These are phyloP conservation scores for Phainopepla nitens DNA, from an alignment of 2,113 vertebrate genomes.

Conservation along the genomic window DNA sequence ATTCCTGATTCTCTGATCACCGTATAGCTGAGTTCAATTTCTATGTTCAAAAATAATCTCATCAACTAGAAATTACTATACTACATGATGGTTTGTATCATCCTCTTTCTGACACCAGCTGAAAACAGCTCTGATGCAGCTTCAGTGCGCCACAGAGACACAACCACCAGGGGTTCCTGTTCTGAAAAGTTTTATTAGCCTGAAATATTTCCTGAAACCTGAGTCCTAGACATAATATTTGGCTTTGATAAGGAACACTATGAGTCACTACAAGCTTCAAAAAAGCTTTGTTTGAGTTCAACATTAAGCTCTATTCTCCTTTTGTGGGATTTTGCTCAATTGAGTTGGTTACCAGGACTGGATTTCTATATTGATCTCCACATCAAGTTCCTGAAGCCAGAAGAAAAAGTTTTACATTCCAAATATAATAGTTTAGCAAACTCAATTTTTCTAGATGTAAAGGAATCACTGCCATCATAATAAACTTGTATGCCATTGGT, in stretches of 20 bases:
- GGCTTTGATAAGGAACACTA: not conserved
- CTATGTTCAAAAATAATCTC: not conserved
- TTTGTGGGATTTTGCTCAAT: not conserved
- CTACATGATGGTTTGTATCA: not conserved
- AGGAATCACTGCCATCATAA: not conserved
- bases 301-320: not conserved
- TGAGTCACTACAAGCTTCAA: not conserved
- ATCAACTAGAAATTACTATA: not conserved
- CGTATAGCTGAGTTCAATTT: not conserved
- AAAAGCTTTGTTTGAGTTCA: not conserved
- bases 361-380: not conserved
- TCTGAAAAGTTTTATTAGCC: not conserved
- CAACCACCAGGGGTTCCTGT: not conserved
- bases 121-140: not conserved
- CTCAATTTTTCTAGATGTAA: not conserved
- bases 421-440: not conserved
- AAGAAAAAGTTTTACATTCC: not conserved
- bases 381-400: rapidly evolving
- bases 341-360: not conserved
- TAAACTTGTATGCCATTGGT: not conserved
- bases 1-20: not conserved
- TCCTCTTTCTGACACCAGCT: not conserved
- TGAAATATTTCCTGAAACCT: not conserved
- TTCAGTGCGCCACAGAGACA: not conserved
- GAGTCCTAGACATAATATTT: not conserved